These are phyloP conservation scores for Ornithorhynchus anatinus DNA, from an alignment of 2,113 vertebrate genomes.

Conservation along the genomic window DNA sequence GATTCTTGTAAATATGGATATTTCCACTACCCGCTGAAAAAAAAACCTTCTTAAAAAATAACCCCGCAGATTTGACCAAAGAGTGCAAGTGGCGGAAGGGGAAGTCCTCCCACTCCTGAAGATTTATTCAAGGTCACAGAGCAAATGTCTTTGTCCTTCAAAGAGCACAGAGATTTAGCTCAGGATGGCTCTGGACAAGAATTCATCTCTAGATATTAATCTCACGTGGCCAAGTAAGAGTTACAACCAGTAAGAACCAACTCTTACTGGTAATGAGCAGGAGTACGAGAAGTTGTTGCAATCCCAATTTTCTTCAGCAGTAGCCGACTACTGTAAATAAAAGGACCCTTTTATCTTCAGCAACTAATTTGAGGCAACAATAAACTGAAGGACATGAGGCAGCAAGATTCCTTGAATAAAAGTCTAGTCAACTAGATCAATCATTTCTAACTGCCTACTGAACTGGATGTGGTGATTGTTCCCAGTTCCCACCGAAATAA, in stretches of 20 bases:
- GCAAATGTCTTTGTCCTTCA: background rate
- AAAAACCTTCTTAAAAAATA: too few relatives aligned
- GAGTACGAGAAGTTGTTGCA: conserved; percentile 29
- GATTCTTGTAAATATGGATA: too few relatives aligned
- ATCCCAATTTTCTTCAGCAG: background rate
- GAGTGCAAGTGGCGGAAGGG: too few relatives aligned
- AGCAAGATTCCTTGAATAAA: background rate
- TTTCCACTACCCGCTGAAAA: too few relatives aligned
- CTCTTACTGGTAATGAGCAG: conserved; percentile 22
- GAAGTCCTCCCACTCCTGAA: background rate
- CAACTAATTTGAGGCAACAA: background rate
- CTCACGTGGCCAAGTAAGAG: background rate
- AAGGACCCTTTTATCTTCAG: background rate
- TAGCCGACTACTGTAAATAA: background rate
- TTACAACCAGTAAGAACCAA: background rate
- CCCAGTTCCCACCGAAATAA: background rate
- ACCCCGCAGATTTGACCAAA: too few relatives aligned
- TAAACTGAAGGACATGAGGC: background rate
- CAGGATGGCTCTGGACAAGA: too few relatives aligned
- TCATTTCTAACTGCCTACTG: background rate
- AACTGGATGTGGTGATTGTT: background rate
- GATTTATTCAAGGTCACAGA: too few relatives aligned
- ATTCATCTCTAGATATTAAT: too few relatives aligned
- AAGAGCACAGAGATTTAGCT: background rate
- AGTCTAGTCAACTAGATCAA: background rate